Conservation (phyloP, 1,140 invertebrate species). For the Harlomillsia oculata region DNA sequence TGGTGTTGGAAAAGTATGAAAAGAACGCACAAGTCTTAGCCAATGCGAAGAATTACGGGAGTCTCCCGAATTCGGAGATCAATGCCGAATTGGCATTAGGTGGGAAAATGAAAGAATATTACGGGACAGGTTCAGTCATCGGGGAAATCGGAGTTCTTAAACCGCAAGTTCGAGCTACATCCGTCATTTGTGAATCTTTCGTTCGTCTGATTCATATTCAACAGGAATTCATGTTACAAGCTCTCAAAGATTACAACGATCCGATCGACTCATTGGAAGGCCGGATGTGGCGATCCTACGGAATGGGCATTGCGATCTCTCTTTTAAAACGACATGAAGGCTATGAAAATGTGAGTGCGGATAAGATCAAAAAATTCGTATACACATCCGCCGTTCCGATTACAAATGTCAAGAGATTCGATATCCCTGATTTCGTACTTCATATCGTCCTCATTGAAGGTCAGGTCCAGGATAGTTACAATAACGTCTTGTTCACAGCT, state of each 20-base stretch:
- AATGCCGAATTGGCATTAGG: constrained; percentile 25
- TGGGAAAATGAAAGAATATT: constrained; percentile 39
- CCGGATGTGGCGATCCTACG: constrained; percentile 36
- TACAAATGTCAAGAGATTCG: too few relatives aligned
- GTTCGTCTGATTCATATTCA: constrained; percentile 38
- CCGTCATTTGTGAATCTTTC: constrained; percentile 42
- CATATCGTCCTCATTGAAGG: too few relatives aligned
- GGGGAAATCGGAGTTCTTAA: constrained; percentile 43
- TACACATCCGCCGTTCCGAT: too few relatives aligned
- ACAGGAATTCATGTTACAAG: constrained; percentile 9
- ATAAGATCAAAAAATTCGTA: neutral
- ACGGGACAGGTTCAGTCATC: constrained; percentile 41
- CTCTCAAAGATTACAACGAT: constrained; percentile 12
- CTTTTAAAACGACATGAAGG: constrained; percentile 33
- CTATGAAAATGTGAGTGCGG: constrained; percentile 20
- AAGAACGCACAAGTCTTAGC: constrained; percentile 36
- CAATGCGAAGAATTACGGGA: constrained; percentile 12
- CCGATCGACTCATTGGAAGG: constrained; percentile 19
- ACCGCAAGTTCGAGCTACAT: constrained; percentile 37
- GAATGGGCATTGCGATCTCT: constrained; percentile 28
- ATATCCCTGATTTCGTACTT: too few relatives aligned
- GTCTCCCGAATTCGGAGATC: constrained; percentile 31
- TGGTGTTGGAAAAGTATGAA: constrained; percentile 38
- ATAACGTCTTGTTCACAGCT: too few relatives aligned
- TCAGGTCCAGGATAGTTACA: too few relatives aligned